Evolutionary conservation across 1,140 invertebrate species (phyloP).

Genomic region (Lepidurus arcticus): DNA sequence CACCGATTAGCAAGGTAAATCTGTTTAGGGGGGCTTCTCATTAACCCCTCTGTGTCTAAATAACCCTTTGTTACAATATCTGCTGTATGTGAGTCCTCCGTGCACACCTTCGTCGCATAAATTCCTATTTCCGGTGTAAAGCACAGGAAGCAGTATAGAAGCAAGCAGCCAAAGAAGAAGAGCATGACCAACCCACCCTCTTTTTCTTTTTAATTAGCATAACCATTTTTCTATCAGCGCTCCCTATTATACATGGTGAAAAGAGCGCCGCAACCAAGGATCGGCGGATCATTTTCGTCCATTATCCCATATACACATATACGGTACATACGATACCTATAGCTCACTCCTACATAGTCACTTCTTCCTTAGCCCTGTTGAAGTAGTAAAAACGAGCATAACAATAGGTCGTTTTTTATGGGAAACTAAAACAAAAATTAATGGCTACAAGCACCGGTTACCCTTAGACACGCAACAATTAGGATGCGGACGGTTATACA

Average conservation of each 20-base stretch:
- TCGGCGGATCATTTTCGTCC: not conserved
- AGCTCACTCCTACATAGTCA: too few relatives aligned
- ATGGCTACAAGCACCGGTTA: not conserved
- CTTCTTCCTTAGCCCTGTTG: not conserved
- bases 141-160: not conserved
- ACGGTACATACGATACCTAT: too few relatives aligned
- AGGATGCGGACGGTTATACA: not conserved
- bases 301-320: too few relatives aligned
- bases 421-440: not conserved
- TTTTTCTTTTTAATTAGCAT: slow-evolving; percentile 12
- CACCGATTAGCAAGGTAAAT: slow-evolving; percentile 15
- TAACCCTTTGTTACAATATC: not conserved
- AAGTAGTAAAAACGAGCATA: not conserved
- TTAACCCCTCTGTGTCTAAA: slow-evolving; percentile 14
- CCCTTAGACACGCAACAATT: slow-evolving; percentile 5
- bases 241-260: not conserved
- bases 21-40: slow-evolving; percentile 20
- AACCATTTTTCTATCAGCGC: slow-evolving; percentile 14
- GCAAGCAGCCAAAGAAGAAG: not conserved
- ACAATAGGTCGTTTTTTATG: not conserved
- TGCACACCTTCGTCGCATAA: slow-evolving; percentile 8
- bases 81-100: not conserved
- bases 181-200: not conserved
- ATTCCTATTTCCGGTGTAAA: slow-evolving; percentile 15
- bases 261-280: not conserved